A percentile compares a stretch with the other conserved stretches of the same genome.
phyloP scores from a whole-genome alignment of 2,113 vertebrate species.

The Pygathrix nemaeus region DNA sequence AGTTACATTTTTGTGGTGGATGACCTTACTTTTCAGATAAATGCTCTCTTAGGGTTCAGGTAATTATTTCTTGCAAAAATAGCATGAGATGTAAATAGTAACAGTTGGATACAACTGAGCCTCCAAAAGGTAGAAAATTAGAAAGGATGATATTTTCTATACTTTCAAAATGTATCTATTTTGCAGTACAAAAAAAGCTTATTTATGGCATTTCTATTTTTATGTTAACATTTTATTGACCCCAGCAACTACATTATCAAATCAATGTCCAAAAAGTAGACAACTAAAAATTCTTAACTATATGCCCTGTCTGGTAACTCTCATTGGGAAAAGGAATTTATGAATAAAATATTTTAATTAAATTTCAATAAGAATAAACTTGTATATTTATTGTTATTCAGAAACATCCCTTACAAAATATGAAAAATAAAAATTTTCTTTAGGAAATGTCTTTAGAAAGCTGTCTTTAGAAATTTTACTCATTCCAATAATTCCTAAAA shows the following conservation, averaged over 20 bases:
- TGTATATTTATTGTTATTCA: background rate
- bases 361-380: background rate
- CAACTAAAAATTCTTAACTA: slow-evolving; percentile 37
- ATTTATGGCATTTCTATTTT: slow-evolving; percentile 20
- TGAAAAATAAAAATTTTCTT: background rate
- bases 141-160: background rate
- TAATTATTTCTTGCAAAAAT: background rate
- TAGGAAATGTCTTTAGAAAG: background rate
- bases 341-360: slow-evolving; percentile 55
- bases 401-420: background rate
- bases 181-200: background rate
- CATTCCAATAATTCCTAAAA: background rate
- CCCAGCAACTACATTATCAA: background rate
- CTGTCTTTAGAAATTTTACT: background rate
- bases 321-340: slow-evolving; percentile 45
- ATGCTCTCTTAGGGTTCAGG: background rate
- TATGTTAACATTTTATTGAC: slow-evolving; percentile 6
- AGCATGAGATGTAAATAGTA: slow-evolving; percentile 8
- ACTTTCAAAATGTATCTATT: background rate
- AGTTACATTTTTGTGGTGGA: background rate
- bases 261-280: background rate
- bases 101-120: slow-evolving; percentile 44
- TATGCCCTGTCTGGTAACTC: background rate
- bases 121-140: background rate
- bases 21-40: slow-evolving; percentile 24